These are phyloP conservation scores for Chirona hameri DNA, from an alignment of 2,888 invertebrate genomes.

Conservation along the genomic window DNA sequence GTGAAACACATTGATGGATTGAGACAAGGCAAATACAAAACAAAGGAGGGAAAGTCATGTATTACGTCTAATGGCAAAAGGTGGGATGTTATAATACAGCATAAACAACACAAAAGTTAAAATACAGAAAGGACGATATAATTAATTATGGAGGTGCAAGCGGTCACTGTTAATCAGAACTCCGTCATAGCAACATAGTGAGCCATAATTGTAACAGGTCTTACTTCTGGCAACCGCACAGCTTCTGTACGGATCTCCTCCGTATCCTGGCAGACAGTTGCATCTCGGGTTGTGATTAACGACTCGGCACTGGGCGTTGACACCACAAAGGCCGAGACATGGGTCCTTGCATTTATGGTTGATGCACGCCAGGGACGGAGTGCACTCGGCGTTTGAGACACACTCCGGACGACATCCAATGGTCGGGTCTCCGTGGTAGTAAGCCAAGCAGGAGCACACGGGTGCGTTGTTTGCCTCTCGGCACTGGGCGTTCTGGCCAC, in stretches of 20 bases:
- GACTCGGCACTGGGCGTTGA: conserved; percentile 64
- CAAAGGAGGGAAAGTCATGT: no score
- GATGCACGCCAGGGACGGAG: conserved; percentile 72
- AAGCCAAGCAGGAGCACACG: conserved; percentile 67
- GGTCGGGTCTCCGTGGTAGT: conserved; percentile 70
- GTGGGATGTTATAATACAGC: no score
- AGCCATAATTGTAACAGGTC: not conserved
- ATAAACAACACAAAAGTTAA: no score
- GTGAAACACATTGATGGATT: no score
- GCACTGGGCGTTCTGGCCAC: conserved; percentile 79
- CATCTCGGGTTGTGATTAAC: conserved; percentile 81
- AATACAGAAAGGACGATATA: no score
- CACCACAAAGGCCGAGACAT: conserved; percentile 59
- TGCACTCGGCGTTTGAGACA: conserved; percentile 72
- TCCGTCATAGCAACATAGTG: no score
- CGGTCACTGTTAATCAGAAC: no score
- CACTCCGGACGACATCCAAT: conserved; percentile 56
- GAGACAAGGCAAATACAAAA: no score
- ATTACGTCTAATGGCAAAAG: no score
- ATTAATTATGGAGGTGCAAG: no score
- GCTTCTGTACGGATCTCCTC: conserved; percentile 85
- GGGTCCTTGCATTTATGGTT: conserved; percentile 76
- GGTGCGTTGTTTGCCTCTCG: no score
- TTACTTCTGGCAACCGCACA: conserved; percentile 48
- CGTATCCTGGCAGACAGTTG: conserved; percentile 88